phyloP scores from a whole-genome alignment of 1,140 invertebrate species.

The Ips typographus region DNA sequence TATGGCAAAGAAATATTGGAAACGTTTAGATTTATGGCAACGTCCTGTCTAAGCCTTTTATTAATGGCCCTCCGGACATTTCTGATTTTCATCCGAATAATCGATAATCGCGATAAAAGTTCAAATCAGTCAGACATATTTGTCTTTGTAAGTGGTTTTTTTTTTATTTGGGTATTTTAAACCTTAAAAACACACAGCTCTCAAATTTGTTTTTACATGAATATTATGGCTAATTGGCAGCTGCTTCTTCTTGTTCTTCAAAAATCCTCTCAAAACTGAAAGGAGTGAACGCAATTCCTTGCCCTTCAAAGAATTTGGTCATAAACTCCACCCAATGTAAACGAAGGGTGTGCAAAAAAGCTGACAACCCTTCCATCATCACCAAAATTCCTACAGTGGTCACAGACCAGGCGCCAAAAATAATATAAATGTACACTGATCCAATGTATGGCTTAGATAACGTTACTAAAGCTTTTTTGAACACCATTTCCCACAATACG shows the following conservation, averaged over 20 bases:
- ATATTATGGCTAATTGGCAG: no score
- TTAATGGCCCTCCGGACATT: no score
- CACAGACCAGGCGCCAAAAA: slow-evolving; percentile 79
- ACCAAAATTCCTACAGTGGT: slow-evolving; percentile 92
- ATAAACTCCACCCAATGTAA: slow-evolving; percentile 77
- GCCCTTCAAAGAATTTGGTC: slow-evolving; percentile 88
- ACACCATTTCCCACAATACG: slow-evolving; percentile 87
- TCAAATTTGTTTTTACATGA: no score
- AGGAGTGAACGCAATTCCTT: slow-evolving; percentile 86
- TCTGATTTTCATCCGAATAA: no score
- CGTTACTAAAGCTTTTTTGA: slow-evolving; percentile 64
- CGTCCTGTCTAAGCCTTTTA: no score
- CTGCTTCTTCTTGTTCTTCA: slow-evolving; percentile 57
- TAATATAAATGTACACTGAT: slow-evolving; percentile 68
- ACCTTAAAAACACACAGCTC: no score
- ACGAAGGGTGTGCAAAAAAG: slow-evolving; percentile 96
- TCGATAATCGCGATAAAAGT: no score
- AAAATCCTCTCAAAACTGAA: slow-evolving; percentile 90
- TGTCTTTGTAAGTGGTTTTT: no score
- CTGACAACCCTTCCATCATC: slow-evolving; percentile 97
- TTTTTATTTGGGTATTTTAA: no score
- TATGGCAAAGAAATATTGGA: no score
- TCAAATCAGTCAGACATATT: no score
- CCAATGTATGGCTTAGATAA: slow-evolving; percentile 61
- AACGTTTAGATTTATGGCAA: no score